Percentiles rank a stretch among this genome's conserved stretches.
Evolutionary conservation across 1,140 invertebrate genomes (phyloP).

Genomic region (Sycophaga agraensis): DNA sequence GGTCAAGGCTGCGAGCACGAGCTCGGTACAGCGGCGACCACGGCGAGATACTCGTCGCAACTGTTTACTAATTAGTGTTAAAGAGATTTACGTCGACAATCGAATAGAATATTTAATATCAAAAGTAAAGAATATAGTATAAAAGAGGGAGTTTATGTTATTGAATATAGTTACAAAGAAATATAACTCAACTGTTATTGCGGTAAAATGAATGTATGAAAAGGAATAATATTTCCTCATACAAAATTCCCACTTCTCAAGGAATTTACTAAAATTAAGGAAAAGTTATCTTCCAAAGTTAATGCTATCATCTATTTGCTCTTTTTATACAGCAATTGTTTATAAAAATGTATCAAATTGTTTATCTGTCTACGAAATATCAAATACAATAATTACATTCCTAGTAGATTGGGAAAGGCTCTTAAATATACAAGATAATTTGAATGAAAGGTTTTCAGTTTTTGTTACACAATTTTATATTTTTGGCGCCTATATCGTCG

Average conservation of each 20-base stretch:
- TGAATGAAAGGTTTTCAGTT: too few relatives aligned
- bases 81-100: not conserved
- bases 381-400: conserved; percentile 26
- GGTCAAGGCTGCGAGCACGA: too few relatives aligned
- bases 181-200: conserved; percentile 44
- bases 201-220: conserved; percentile 27
- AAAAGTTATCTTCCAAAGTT: conserved; percentile 21
- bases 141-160: conserved; percentile 41
- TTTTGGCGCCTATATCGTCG: too few relatives aligned
- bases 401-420: too few relatives aligned
- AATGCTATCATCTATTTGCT: conserved; percentile 23
- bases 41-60: too few relatives aligned
- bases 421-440: too few relatives aligned
- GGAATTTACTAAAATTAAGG: conserved; percentile 16
- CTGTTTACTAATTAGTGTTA: too few relatives aligned
- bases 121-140: not conserved
- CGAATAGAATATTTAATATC: not conserved
- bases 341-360: conserved; percentile 13
- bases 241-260: conserved; percentile 9
- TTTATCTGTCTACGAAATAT: conserved; percentile 17
- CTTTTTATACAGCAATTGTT: conserved; percentile 15
- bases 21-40: too few relatives aligned
- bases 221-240: conserved; percentile 21
- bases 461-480: too few relatives aligned
- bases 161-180: conserved; percentile 41